Evolutionary conservation across 2,888 invertebrate genomes (phyloP).

Genomic region (Agriopis marginaria): DNA sequence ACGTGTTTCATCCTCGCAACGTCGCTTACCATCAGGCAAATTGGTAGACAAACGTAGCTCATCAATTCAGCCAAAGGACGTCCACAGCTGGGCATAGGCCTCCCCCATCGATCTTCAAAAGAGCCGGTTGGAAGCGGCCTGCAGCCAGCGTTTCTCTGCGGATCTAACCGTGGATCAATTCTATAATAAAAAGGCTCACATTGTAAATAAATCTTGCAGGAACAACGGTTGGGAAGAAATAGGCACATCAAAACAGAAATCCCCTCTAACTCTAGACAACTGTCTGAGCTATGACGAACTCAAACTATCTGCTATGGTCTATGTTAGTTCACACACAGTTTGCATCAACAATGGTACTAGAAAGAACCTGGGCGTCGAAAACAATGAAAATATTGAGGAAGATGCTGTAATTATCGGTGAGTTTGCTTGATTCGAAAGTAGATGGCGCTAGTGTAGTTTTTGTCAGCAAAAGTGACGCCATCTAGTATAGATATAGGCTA

Average conservation of each 20-base stretch:
- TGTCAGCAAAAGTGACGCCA: too few species aligned
- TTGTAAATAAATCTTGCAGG: constrained; percentile 51
- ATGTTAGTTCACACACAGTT: constrained; percentile 85
- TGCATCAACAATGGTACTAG: constrained; percentile 88
- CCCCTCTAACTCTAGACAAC: constrained; percentile 81
- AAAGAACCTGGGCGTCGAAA: constrained; percentile 79
- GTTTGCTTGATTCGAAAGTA: constrained; percentile 10
- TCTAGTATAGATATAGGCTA: too few species aligned
- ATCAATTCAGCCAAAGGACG: too few species aligned
- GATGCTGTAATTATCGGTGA: constrained; percentile 78
- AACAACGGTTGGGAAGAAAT: constrained; percentile 87
- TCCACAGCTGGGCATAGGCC: too few species aligned
- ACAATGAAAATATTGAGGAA: constrained; percentile 72
- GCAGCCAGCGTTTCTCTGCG: too few species aligned
- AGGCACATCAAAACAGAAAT: constrained; percentile 83
- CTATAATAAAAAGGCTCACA: too few species aligned
- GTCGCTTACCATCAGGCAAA: too few species aligned
- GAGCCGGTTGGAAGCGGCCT: too few species aligned
- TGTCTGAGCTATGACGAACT: constrained; percentile 89
- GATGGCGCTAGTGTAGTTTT: constrained; percentile 13
- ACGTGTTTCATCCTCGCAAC: too few species aligned
- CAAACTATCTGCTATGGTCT: constrained; percentile 86
- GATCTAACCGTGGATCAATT: too few species aligned
- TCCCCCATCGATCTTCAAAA: too few species aligned
- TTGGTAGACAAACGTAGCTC: too few species aligned